Conservation (phyloP, 2,797 vertebrate genomes). For the Spondyliosoma cantharus region DNA sequence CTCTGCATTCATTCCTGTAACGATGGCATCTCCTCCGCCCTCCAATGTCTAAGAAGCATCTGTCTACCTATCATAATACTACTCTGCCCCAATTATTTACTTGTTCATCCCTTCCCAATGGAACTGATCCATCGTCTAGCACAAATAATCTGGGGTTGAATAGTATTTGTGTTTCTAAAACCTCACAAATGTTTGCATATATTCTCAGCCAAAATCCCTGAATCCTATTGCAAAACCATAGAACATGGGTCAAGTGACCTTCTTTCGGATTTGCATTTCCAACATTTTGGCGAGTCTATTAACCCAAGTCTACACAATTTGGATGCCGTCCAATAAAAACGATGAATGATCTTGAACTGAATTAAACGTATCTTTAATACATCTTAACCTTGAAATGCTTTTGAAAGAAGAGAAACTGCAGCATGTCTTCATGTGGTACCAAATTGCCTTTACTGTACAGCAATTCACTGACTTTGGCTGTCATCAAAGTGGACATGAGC, state of each 20-base stretch:
- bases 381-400: not conserved
- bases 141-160: not conserved
- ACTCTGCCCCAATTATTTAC: no score
- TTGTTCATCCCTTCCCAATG: no score
- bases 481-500: not conserved
- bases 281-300: not conserved
- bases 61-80: no score
- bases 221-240: not conserved
- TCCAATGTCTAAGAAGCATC: no score
- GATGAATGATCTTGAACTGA: not conserved
- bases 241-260: not conserved
- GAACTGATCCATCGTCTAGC: no score
- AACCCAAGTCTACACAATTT: not conserved
- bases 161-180: not conserved
- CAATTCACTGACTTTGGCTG: not conserved
- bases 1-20: no score
- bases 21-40: no score
- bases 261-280: not conserved
- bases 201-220: not conserved
- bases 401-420: not conserved
- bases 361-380: not conserved
- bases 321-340: not conserved
- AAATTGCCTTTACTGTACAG: not conserved
- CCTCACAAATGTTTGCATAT: not conserved
- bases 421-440: no score